phyloP scores from a whole-genome alignment of 1,140 invertebrate species.

The Cheumatopsyche charites region DNA sequence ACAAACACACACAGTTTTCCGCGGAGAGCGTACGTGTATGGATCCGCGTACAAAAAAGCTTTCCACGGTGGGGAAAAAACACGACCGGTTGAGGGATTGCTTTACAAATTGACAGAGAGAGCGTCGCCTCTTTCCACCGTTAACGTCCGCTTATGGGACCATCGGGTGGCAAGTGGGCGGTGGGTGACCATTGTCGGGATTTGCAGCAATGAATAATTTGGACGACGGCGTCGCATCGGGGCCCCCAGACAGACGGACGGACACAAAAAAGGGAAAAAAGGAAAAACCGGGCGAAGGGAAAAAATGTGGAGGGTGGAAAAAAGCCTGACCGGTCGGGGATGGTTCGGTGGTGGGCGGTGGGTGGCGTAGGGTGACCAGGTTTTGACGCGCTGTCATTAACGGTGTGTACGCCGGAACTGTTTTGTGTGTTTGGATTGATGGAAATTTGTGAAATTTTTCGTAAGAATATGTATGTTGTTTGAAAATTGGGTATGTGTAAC shows the following conservation, averaged over 20 bases:
- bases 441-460: too few relatives aligned
- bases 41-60: too few relatives aligned
- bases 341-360: not conserved
- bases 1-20: too few relatives aligned
- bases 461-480: too few relatives aligned
- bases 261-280: constrained; percentile 44
- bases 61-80: too few relatives aligned
- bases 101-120: constrained; percentile 20
- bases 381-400: not conserved
- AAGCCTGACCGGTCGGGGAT: constrained; percentile 12
- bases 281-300: not conserved
- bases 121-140: not conserved
- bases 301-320: constrained; percentile 9
- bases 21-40: too few relatives aligned
- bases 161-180: not conserved
- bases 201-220: constrained; percentile 47
- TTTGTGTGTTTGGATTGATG: too few relatives aligned
- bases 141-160: not conserved
- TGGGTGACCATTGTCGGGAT: constrained; percentile 30
- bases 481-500: too few relatives aligned
- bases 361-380: constrained; percentile 30
- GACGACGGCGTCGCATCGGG: constrained; percentile 15
- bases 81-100: constrained; percentile 6
- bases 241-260: constrained; percentile 42
- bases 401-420: too few relatives aligned